Conservation (phyloP, 2,797 vertebrate genomes). For the Lerista edwardsae region DNA sequence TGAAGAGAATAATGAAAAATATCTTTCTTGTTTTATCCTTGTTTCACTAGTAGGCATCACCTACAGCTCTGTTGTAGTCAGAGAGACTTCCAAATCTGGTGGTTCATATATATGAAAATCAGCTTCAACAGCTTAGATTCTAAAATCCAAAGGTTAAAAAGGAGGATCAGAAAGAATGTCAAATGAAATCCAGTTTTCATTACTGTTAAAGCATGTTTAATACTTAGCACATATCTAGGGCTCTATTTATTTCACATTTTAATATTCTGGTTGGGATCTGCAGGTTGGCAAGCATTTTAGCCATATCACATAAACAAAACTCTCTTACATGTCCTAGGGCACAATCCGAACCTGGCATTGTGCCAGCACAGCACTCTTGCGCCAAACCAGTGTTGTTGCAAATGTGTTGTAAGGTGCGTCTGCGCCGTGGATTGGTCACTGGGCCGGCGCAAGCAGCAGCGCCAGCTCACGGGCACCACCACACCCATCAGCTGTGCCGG, state of each 20-base stretch:
- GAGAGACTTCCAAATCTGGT: slow-evolving; percentile 8
- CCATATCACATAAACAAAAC: background rate
- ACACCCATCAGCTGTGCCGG: too few species aligned
- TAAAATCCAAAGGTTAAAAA: slow-evolving; percentile 14
- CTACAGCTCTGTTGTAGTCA: background rate
- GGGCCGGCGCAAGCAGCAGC: too few species aligned
- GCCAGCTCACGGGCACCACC: too few species aligned
- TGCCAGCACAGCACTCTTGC: too few species aligned
- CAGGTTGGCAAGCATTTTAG: slow-evolving; percentile 3
- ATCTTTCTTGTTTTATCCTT: slow-evolving; percentile 6
- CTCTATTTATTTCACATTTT: slow-evolving; percentile 7
- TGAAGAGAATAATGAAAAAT: slow-evolving; percentile 32
- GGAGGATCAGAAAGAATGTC: background rate
- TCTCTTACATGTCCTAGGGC: background rate
- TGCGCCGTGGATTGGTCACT: too few species aligned
- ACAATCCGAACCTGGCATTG: too few species aligned
- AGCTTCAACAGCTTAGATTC: background rate
- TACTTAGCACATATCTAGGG: background rate
- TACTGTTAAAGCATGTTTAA: slow-evolving; percentile 17
- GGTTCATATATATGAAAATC: slow-evolving; percentile 5
- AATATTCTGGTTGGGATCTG: background rate
- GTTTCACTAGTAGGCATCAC: slow-evolving; percentile 3
- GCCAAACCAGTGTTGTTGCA: too few species aligned
- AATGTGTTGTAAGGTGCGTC: too few species aligned
- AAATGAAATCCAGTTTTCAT: slow-evolving; percentile 10